Evolutionary conservation across 2,113 vertebrate species (phyloP), one percentile per base, ranked within the genome.

Genomic region (Pangasianodon gigas): DNA sequence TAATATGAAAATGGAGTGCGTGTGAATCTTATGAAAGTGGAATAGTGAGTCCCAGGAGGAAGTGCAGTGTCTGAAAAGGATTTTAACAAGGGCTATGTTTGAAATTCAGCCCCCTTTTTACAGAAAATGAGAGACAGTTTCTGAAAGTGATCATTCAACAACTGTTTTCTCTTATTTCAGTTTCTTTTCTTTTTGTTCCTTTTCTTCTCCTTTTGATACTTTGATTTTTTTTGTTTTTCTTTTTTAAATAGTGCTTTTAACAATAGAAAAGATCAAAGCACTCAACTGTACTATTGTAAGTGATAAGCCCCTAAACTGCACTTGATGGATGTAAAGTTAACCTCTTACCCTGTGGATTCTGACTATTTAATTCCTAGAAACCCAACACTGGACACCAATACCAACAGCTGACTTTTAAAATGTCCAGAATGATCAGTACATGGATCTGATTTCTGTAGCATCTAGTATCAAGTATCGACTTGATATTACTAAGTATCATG

Each of bases 1-100:
- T 51, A 74, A 75, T 71, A 52, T 86, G 67, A 51, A 86, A 74
- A 86, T 52, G 32, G 29, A 41, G 32, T 52, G 85, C 8, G n/a
- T 71, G 51, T 75, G 51, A 87, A 87, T 44, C 67, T 87, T 41
- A 37, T 24, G 65, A 87, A 75, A 41, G 69, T 56, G 19, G 2
- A 37, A 44, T 62, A 44, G 62, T 69, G 5, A 32, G 32, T 75
- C 69, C 51, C 69, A 54, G 11, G 67, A 62, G 65, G 29, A 32
- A 1, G 6, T 60, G 21, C 3, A 82, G 54, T 37, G 52, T 18
- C 52, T 58, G n/a, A 81, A 58, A 58, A 44, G 32, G 32, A 60
- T 41, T 84, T 60, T 56, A 84, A 84, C 54, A 60, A 60, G n/a
- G 54, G 56, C 56, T 44, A 41, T 60, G 82, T 84, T n/a, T 18